Conservation (phyloP, 2,888 invertebrate genomes). For the Xiphydria camelus region DNA sequence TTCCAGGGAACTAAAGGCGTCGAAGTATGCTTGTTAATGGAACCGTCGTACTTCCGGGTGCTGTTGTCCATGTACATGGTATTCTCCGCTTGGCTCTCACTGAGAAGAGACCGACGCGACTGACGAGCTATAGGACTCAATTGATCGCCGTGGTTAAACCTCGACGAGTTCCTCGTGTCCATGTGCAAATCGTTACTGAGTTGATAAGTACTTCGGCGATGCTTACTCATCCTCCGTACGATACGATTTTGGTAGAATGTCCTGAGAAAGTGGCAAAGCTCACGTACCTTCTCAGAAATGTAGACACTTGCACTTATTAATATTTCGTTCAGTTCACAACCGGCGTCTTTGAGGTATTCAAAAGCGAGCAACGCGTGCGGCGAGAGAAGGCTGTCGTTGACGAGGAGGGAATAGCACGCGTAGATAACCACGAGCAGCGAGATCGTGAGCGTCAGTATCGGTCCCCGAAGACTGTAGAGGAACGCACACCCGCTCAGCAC, state of each 20-base stretch:
- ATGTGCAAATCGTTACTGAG: constrained; percentile 36
- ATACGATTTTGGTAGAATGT: constrained; percentile 13
- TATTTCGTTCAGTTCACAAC: constrained; percentile 20
- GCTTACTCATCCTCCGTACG: constrained; percentile 31
- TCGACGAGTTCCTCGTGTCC: constrained; percentile 21
- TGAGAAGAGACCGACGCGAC: background rate
- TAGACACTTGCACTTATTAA: background rate
- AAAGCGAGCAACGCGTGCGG: constrained; percentile 37
- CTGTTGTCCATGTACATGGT: constrained; percentile 10
- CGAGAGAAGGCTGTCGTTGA: constrained; percentile 46
- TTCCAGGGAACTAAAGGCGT: constrained; percentile 33
- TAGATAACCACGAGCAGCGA: constrained; percentile 42
- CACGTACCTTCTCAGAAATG: background rate
- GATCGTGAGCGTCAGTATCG: constrained; percentile 38
- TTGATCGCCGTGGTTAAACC: constrained; percentile 25
- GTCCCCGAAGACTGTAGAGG: constrained; percentile 46
- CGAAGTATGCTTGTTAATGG: constrained; percentile 30
- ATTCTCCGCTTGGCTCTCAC: constrained; percentile 6
- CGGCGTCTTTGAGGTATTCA: constrained; percentile 26
- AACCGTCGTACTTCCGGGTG: constrained; percentile 5
- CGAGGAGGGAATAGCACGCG: constrained; percentile 44
- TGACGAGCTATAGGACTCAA: constrained; percentile 35
- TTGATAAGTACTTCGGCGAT: constrained; percentile 36
- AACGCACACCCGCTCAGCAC: constrained; percentile 44
- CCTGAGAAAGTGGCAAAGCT: background rate